Evolutionary conservation across 2,113 vertebrate genomes (phyloP).

Genomic region (Pseudois nayaur): DNA sequence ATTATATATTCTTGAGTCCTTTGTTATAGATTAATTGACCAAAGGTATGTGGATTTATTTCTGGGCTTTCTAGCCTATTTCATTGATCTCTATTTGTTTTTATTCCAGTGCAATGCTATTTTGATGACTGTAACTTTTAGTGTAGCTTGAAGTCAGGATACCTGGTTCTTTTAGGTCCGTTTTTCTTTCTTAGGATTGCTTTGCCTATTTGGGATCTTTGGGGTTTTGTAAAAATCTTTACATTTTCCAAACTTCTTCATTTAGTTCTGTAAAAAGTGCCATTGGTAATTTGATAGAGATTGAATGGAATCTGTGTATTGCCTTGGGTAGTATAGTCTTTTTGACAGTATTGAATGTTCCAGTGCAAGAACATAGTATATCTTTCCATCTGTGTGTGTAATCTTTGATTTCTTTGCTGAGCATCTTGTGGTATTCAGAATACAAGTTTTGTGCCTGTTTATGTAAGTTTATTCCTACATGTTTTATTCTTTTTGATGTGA

Average conservation of each 20-base stretch:
- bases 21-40: background rate
- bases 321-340: background rate
- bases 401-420: background rate
- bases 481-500: background rate
- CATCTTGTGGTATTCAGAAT: background rate
- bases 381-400: background rate
- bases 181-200: background rate
- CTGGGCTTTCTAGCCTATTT: background rate
- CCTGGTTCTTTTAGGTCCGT: background rate
- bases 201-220: background rate
- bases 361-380: background rate
- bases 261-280: background rate
- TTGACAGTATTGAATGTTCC: background rate
- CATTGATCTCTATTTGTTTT: background rate
- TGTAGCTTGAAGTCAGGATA: background rate
- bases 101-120: background rate
- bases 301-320: background rate
- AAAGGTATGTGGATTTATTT: background rate
- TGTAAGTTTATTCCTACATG: background rate
- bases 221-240: background rate
- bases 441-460: background rate
- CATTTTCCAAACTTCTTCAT: background rate
- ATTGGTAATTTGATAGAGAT: background rate
- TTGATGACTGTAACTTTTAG: background rate
- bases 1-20: background rate